Percentiles rank a stretch among this genome's conserved stretches.
phyloP scores from a whole-genome alignment of 2,113 vertebrate genomes.

The Smithornis capensis region DNA sequence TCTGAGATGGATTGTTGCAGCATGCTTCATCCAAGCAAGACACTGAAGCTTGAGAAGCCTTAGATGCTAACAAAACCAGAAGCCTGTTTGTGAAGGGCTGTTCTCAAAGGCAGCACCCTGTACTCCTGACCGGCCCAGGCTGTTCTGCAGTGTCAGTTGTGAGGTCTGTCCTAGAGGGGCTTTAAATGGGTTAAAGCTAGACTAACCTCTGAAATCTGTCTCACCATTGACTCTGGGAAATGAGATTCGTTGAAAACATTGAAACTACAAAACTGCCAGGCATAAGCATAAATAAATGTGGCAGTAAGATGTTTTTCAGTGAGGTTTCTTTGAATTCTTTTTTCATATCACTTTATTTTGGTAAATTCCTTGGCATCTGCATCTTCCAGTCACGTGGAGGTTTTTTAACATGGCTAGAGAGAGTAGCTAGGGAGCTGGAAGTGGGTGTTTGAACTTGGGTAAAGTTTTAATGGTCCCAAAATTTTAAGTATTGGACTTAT shows the following conservation, averaged over 20 bases:
- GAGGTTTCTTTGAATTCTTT: background rate
- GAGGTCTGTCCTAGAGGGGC: background rate
- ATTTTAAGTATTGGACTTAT: background rate
- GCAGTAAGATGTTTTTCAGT: background rate
- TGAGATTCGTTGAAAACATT: background rate
- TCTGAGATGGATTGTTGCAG: background rate
- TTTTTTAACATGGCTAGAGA: background rate
- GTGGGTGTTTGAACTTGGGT: background rate
- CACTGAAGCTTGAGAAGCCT: background rate
- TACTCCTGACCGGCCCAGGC: background rate
- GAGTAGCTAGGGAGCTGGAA: background rate
- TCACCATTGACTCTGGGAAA: background rate
- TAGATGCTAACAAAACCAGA: background rate
- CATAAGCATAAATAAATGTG: background rate
- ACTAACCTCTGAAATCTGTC: background rate
- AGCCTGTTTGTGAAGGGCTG: background rate
- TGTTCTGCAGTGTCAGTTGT: background rate
- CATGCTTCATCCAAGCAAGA: background rate
- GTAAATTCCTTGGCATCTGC: background rate
- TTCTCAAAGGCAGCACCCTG: background rate
- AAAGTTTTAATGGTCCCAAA: background rate
- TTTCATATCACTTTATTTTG: background rate
- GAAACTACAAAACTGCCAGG: background rate
- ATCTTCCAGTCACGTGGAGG: background rate
- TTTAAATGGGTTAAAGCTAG: background rate